These are phyloP conservation scores for Gerris buenoi DNA, from an alignment of 1,140 invertebrate genomes.

Conservation along the genomic window DNA sequence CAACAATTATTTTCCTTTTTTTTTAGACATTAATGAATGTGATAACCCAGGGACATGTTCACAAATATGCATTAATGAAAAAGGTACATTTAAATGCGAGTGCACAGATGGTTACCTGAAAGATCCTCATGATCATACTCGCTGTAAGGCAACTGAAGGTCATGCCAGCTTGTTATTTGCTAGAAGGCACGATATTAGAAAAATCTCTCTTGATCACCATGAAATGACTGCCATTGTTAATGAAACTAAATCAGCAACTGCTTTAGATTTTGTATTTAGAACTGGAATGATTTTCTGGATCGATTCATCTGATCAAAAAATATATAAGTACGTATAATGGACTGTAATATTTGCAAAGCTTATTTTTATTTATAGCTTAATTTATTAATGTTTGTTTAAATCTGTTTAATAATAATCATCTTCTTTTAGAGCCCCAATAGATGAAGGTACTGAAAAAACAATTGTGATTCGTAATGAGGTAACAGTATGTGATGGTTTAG, in stretches of 20 bases:
- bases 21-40: constrained; percentile 85
- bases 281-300: constrained; percentile 71
- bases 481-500: constrained; percentile 57
- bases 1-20: constrained; percentile 6
- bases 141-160: constrained; percentile 64
- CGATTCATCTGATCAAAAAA: constrained; percentile 53
- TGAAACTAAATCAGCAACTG: constrained; percentile 71
- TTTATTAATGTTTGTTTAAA: not conserved
- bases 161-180: constrained; percentile 66
- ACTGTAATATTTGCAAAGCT: constrained; percentile 37
- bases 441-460: constrained; percentile 68
- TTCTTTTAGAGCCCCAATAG: constrained; percentile 60
- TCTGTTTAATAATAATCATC: constrained; percentile 6
- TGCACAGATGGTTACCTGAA: constrained; percentile 74
- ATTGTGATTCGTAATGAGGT: constrained; percentile 68
- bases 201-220: constrained; percentile 57
- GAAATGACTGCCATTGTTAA: constrained; percentile 75
- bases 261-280: constrained; percentile 71
- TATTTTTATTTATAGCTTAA: not conserved
- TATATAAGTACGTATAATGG: constrained; percentile 24
- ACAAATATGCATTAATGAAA: constrained; percentile 79
- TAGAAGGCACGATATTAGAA: constrained; percentile 67
- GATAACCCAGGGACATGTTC: constrained; percentile 75
- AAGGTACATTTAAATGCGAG: constrained; percentile 82
- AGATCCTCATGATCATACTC: constrained; percentile 63